phyloP scores from a whole-genome alignment of 2,113 vertebrate species.

The Corythoichthys haematopterus region DNA sequence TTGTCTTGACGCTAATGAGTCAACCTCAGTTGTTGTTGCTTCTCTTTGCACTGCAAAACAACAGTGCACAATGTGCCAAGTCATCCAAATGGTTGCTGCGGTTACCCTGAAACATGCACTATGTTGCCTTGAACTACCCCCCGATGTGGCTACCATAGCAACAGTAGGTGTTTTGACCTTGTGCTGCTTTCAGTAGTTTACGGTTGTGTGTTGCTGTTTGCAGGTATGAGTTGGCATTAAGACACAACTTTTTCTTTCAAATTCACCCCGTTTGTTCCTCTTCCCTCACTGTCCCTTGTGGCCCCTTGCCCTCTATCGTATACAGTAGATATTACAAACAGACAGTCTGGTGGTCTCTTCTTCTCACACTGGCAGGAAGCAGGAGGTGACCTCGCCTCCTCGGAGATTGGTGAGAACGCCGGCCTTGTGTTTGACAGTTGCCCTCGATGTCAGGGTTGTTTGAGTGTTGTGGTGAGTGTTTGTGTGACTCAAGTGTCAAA shows the following conservation, averaged over 20 bases:
- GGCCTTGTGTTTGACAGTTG: conserved; percentile 22
- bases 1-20: too few species aligned
- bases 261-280: neutral
- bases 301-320: conserved; percentile 32
- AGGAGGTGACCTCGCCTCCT: conserved; percentile 54
- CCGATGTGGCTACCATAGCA: conserved; percentile 53
- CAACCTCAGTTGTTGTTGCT: neutral
- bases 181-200: conserved; percentile 26
- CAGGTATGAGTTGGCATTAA: conserved; percentile 6
- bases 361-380: conserved; percentile 57
- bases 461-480: conserved; percentile 13
- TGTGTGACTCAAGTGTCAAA: conserved; percentile 7
- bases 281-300: conserved; percentile 20
- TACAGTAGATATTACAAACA: conserved; percentile 44
- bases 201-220: conserved; percentile 16
- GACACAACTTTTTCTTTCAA: conserved; percentile 3
- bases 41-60: neutral
- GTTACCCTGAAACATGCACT: conserved; percentile 43
- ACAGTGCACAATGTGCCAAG: conserved; percentile 43
- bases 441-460: conserved; percentile 8
- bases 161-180: conserved; percentile 40
- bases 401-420: conserved; percentile 39
- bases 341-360: conserved; percentile 29
- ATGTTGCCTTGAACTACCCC: conserved; percentile 26
- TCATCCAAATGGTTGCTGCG: conserved; percentile 42